A percentile compares a stretch with the other conserved stretches of the same genome.
These are phyloP conservation scores for Sinopyrophorus schimmeli DNA, from an alignment of 2,888 invertebrate species.

Conservation along the genomic window DNA sequence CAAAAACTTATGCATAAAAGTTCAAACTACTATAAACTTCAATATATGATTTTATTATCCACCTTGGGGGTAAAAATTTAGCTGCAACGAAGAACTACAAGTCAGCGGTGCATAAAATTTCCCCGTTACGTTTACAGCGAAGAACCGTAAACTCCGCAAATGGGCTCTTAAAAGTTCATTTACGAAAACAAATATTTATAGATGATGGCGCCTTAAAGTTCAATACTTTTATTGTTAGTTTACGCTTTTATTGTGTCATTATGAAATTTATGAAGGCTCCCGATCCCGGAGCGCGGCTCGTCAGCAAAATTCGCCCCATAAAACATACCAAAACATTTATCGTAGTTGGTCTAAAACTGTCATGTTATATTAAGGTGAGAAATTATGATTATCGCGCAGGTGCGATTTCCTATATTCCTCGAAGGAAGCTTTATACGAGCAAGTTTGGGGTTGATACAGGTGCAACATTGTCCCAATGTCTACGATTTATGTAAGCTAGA, in stretches of 20 bases:
- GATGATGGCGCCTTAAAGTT: conserved; percentile 15
- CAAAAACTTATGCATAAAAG: conserved; percentile 23
- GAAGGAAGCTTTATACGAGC: conserved; percentile 24
- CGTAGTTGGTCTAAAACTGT: conserved; percentile 27
- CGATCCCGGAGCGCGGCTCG: neutral
- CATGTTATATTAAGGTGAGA: conserved; percentile 31
- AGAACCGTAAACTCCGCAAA: conserved; percentile 28
- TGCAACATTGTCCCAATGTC: conserved; percentile 32
- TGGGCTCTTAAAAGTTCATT: conserved; percentile 28
- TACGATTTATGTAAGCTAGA: conserved; percentile 37
- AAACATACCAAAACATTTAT: conserved; percentile 20
- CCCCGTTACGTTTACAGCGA: conserved; percentile 24
- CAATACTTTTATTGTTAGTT: conserved; percentile 14
- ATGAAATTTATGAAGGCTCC: too few relatives aligned
- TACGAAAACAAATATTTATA: conserved; percentile 27
- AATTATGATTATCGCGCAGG: conserved; percentile 34
- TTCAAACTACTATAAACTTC: conserved; percentile 24
- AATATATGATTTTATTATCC: conserved; percentile 31
- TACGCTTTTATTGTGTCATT: neutral
- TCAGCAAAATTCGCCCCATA: too few relatives aligned
- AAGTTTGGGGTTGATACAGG: conserved; percentile 33
- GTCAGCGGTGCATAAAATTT: conserved; percentile 26
- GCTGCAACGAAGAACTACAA: conserved; percentile 23
- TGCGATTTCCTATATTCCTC: conserved; percentile 30
- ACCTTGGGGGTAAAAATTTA: conserved; percentile 26